These are phyloP conservation scores for Tigriopus californicus DNA, from an alignment of 2,888 invertebrate genomes.

Conservation along the genomic window DNA sequence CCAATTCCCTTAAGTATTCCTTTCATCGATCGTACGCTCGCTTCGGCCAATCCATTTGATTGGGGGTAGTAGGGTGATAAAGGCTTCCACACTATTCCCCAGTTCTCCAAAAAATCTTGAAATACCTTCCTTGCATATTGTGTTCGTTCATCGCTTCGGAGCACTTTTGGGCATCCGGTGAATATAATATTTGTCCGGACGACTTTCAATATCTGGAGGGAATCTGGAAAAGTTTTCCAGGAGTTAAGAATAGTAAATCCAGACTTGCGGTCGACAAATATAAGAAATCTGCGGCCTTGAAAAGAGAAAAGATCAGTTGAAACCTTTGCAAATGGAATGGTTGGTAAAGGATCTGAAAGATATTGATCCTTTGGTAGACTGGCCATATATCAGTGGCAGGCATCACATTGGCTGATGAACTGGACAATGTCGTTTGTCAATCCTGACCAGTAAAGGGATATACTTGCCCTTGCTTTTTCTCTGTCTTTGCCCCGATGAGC, in stretches of 20 bases:
- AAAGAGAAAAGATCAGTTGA: constrained; percentile 14
- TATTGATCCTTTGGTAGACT: neutral
- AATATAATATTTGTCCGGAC: neutral
- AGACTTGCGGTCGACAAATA: too few species aligned
- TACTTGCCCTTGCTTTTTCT: constrained; percentile 18
- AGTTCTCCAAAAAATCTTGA: constrained; percentile 1
- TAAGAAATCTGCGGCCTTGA: neutral
- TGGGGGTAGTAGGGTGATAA: neutral
- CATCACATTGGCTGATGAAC: neutral
- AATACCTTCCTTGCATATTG: constrained; percentile 6
- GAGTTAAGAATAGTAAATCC: too few species aligned
- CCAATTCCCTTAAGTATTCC: too few species aligned
- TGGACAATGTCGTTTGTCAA: constrained; percentile 17
- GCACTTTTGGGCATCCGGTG: constrained; percentile 2
- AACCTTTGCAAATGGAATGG: neutral
- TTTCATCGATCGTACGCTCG: too few species aligned
- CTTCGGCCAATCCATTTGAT: constrained; percentile 6
- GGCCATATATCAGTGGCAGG: neutral
- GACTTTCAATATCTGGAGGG: neutral
- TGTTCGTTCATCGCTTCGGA: constrained; percentile 14
- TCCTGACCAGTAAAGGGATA: constrained; percentile 18
- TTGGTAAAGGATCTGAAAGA: neutral
- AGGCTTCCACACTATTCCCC: neutral
- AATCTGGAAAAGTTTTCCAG: neutral
- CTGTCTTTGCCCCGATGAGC: constrained; percentile 17